These are phyloP conservation scores for Helleia helle DNA, from an alignment of 2,888 invertebrate genomes.

Conservation along the genomic window DNA sequence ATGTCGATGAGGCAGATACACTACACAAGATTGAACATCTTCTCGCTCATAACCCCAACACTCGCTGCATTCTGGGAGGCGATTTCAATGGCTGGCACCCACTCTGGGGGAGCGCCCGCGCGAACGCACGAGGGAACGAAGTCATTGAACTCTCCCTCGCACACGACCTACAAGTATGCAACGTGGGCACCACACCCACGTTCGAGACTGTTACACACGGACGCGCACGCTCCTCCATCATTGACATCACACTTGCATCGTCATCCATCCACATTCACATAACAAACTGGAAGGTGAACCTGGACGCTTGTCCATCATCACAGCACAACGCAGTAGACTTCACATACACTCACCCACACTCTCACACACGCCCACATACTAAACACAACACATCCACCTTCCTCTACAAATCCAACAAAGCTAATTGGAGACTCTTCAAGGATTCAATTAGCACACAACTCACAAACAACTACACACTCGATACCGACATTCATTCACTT, in stretches of 20 bases:
- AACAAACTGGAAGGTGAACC: constrained; percentile 13
- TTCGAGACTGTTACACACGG: constrained; percentile 19
- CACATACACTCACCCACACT: not conserved
- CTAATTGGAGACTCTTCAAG: constrained; percentile 10
- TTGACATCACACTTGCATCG: constrained; percentile 14
- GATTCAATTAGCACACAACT: not conserved
- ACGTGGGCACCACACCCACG: constrained; percentile 15
- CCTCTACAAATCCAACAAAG: constrained; percentile 11
- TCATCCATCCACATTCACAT: not conserved
- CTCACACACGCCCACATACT: not conserved
- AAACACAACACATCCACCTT: constrained; percentile 7
- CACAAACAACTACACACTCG: no score
- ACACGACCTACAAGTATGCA: constrained; percentile 11
- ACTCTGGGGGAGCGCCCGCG: constrained; percentile 10
- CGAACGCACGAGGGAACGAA: constrained; percentile 9
- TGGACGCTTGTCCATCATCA: constrained; percentile 11
- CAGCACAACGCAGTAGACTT: constrained; percentile 18
- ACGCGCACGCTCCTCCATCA: constrained; percentile 6
- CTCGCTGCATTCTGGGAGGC: constrained; percentile 12
- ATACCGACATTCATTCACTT: no score
- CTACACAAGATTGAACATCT: constrained; percentile 8
- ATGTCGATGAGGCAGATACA: constrained; percentile 6
- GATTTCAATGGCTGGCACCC: constrained; percentile 21
- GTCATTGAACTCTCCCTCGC: constrained; percentile 8
- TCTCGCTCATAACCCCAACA: not conserved